phyloP scores from a whole-genome alignment of 2,113 vertebrate genomes.

The Cinclus mexicanus region DNA sequence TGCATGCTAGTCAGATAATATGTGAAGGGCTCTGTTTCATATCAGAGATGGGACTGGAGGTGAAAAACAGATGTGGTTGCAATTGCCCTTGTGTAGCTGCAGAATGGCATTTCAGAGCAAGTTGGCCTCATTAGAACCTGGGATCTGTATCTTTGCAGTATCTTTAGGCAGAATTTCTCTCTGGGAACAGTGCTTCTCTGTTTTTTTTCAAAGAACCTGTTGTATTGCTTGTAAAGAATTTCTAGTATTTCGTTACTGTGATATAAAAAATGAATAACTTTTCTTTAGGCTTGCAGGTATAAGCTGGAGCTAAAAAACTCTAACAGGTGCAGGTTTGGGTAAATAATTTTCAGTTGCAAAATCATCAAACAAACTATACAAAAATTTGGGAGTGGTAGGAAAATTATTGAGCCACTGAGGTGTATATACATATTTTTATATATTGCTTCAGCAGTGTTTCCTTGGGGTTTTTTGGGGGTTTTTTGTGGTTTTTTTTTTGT shows the following conservation, averaged over 20 bases:
- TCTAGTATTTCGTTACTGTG: background rate
- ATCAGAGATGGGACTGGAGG: background rate
- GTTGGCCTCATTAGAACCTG: background rate
- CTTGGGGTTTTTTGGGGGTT: background rate
- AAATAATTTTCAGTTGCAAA: background rate
- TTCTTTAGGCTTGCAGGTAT: background rate
- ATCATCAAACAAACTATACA: background rate
- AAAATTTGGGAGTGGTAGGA: background rate
- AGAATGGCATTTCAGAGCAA: background rate
- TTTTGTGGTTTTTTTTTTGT: background rate
- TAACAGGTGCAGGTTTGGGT: background rate
- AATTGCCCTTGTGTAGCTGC: background rate
- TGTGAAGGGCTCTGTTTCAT: background rate
- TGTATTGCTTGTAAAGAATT: constrained; percentile 3
- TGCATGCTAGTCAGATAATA: background rate
- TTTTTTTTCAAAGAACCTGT: background rate
- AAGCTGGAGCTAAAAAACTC: background rate
- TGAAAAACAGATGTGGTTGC: background rate
- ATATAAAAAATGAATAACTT: background rate
- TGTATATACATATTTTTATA: background rate
- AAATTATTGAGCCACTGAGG: background rate
- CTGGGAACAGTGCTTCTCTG: background rate
- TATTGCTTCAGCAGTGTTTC: background rate
- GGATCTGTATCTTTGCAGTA: background rate
- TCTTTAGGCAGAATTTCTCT: background rate